These are phyloP conservation scores for Sinentomon sp. DNA, from an alignment of 2,888 invertebrate genomes.

Conservation along the genomic window DNA sequence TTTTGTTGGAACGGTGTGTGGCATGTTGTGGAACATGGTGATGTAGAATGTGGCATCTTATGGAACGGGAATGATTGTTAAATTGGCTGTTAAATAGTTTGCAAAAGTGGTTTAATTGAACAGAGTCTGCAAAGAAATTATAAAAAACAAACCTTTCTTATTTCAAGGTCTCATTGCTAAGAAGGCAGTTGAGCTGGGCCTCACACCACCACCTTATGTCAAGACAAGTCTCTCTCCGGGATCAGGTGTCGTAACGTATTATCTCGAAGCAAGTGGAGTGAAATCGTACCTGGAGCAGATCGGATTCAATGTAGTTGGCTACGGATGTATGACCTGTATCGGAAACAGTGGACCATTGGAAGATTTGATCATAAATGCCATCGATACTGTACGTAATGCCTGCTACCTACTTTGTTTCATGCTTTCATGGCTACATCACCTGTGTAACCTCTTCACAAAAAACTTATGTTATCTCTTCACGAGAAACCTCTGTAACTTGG, in stretches of 20 bases:
- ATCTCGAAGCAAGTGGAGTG: constrained; percentile 68
- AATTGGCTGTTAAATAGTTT: too few species aligned
- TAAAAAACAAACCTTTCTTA: background rate
- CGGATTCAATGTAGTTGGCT: constrained; percentile 89
- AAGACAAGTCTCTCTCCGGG: constrained; percentile 93
- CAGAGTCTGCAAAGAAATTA: too few species aligned
- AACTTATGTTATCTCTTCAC: too few species aligned
- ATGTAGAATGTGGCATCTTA: too few species aligned
- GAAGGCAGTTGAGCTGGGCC: constrained; percentile 73
- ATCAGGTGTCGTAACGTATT: constrained; percentile 78
- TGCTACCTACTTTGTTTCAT: too few species aligned
- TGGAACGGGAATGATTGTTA: too few species aligned
- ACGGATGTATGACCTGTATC: constrained; percentile 98
- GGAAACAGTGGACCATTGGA: constrained; percentile 90
- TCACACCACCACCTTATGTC: constrained; percentile 68
- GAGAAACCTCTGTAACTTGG: too few species aligned
- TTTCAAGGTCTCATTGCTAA: constrained; percentile 50
- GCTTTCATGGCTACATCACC: too few species aligned
- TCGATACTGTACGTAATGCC: constrained; percentile 68
- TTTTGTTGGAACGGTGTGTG: too few species aligned
- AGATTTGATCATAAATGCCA: constrained; percentile 66
- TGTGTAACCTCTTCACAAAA: too few species aligned
- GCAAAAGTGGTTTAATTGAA: too few species aligned
- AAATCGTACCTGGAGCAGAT: constrained; percentile 55
- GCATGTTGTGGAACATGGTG: too few species aligned